Conservation (phyloP, 2,797 vertebrate species). For the Sebastes vulpes region DNA sequence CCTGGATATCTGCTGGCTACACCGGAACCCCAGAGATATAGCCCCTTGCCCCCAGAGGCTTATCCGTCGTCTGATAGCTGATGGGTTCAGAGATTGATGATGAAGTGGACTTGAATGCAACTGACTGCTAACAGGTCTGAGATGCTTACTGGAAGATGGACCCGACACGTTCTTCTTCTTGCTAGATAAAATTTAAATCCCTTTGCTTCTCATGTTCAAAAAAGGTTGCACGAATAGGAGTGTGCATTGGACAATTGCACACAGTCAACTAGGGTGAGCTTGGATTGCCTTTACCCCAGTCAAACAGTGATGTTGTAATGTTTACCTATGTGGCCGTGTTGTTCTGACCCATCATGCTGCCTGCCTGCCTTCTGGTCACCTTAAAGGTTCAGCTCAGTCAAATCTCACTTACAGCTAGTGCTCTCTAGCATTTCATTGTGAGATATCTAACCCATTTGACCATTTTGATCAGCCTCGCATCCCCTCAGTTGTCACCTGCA, state of each 20-base stretch:
- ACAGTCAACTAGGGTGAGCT: background rate
- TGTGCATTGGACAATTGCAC: background rate
- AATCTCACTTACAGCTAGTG: background rate
- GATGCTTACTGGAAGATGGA: background rate
- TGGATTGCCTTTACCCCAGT: background rate
- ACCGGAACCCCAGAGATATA: no score
- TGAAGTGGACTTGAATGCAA: background rate
- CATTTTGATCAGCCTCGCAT: background rate
- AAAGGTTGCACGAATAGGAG: background rate
- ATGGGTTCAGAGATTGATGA: background rate
- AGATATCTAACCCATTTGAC: background rate
- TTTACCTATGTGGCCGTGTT: constrained; percentile 14
- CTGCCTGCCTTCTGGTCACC: background rate
- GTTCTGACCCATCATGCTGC: constrained; percentile 3
- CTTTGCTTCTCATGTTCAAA: background rate
- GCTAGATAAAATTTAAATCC: background rate
- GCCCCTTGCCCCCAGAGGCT: no score
- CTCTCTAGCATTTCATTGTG: background rate
- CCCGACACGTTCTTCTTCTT: background rate
- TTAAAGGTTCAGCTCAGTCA: background rate
- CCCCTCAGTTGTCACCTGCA: background rate
- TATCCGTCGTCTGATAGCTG: no score
- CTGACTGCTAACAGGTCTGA: background rate
- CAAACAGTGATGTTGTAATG: constrained; percentile 31
- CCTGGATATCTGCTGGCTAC: no score